Evolutionary conservation across 2,797 vertebrate genomes (phyloP).

Genomic region (Botia kubotai): DNA sequence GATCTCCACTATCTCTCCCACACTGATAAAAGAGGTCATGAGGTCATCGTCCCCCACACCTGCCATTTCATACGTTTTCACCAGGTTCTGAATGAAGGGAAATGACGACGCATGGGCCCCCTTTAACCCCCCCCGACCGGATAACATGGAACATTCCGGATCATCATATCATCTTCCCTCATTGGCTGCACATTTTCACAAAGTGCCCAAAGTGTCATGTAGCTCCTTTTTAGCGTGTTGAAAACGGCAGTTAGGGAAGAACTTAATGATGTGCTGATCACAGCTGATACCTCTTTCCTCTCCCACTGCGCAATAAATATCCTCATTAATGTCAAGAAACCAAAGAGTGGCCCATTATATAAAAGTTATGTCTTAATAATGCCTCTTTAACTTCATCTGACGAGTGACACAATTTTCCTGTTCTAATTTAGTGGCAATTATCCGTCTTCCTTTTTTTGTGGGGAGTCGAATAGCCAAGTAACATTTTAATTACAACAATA

Average conservation of each 20-base stretch:
- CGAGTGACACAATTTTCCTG: conserved; percentile 63
- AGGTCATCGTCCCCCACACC: conserved; percentile 26
- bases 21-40: conserved; percentile 20
- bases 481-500: conserved; percentile 68
- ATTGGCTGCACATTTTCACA: conserved; percentile 67
- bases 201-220: conserved; percentile 73
- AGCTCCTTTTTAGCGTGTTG: conserved; percentile 66
- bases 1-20: conserved; percentile 18
- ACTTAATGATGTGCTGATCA: conserved; percentile 71
- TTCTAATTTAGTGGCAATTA: conserved; percentile 66
- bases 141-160: conserved; percentile 63
- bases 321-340: conserved; percentile 65
- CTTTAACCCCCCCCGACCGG: neutral
- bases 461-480: conserved; percentile 60
- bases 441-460: conserved; percentile 32
- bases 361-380: conserved; percentile 62
- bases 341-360: conserved; percentile 64
- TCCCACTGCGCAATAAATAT: conserved; percentile 60
- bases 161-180: conserved; percentile 70
- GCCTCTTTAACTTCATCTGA: conserved; percentile 54
- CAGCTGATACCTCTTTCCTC: conserved; percentile 61
- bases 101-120: conserved; percentile 41
- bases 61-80: conserved; percentile 63
- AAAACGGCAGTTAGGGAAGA: conserved; percentile 59
- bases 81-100: conserved; percentile 63